Evolutionary conservation across 2,888 invertebrate species (phyloP), one percentile per base, ranked within the genome.

Genomic region (Lamellibrachia satsuma): DNA sequence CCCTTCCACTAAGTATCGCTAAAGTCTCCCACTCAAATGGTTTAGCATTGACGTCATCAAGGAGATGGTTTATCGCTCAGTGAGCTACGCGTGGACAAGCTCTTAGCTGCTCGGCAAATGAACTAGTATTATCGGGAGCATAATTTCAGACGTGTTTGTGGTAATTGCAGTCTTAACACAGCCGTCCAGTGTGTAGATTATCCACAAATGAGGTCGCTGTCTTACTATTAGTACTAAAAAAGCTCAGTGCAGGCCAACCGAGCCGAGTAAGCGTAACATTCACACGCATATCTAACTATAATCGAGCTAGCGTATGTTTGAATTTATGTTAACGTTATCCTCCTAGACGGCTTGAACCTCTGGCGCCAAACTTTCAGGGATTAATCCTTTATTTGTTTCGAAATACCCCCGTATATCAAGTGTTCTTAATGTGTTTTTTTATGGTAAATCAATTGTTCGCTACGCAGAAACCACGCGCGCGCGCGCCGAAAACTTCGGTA

Each of bases 151-250:
- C 75, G 22, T 75, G 39, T 39, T 1, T 39, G 15, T 75, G 75
- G 75, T n/a, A 75, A 75, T 75, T 75, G 75, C n/a, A 75, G 75
- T 22, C n/a, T 75, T n/a, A n/a, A 75, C 55, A n/a, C 75, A 75
- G 75, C 75, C 2, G 75, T 75, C n/a, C 75, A 22, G 75, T n/a
- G 22, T 75, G 75, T 75, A 75, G 75, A 75, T 75, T 75, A 75
- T 75, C 75, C 22, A 6, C 75, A 75, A 75, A 75, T n/a, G n/a
- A 75, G 75, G 75, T n/a, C 75, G 75, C 22, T 75, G 75, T 75
- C 75, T 22, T 22, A 22, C 75, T 39, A 39, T 75, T 2, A n/a
- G n/a, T 75, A 6, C 22, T 6, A n/a, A 75, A 75, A 15, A 75
- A 75, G 75, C 75, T 75, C n/a, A 75, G 75, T n/a, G 75, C 75